Evolutionary conservation across 2,888 invertebrate species (phyloP).

Genomic region (Nezara viridula): DNA sequence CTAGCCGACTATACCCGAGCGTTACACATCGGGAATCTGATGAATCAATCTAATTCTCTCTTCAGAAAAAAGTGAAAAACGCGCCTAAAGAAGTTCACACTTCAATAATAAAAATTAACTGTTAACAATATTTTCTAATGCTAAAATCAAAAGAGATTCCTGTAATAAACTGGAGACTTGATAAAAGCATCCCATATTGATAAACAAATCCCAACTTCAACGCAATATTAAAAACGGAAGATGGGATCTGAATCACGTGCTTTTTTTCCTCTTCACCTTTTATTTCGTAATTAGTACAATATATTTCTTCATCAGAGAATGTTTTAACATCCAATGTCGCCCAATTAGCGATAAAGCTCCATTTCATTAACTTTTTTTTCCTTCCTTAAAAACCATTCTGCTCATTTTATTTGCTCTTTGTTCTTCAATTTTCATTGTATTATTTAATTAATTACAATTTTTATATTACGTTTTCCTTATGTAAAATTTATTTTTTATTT

Average conservation of each 20-base stretch:
- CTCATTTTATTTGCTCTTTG: background rate
- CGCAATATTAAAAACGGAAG: background rate
- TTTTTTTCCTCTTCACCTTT: background rate
- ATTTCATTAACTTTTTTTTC: background rate
- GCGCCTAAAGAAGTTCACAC: no score
- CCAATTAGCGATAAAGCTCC: conserved; percentile 1
- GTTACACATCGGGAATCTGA: no score
- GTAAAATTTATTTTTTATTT: no score
- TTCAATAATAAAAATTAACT: no score
- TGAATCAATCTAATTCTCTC: no score
- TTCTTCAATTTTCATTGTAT: background rate
- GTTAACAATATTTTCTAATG: no score
- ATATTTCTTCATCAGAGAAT: background rate
- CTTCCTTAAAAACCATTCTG: background rate
- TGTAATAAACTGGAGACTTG: no score
- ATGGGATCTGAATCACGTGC: background rate
- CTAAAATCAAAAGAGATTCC: no score
- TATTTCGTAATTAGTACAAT: conserved; percentile 3
- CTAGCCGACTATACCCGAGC: no score
- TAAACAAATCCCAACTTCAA: background rate
- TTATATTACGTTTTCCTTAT: background rate
- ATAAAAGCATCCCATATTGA: no score
- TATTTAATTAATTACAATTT: background rate
- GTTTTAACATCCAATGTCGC: background rate
- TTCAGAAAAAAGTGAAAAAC: no score